Evolutionary conservation across 2,888 invertebrate species (phyloP), one percentile per base, ranked within the genome.

Genomic region (Hofmannophila pseudospretella): DNA sequence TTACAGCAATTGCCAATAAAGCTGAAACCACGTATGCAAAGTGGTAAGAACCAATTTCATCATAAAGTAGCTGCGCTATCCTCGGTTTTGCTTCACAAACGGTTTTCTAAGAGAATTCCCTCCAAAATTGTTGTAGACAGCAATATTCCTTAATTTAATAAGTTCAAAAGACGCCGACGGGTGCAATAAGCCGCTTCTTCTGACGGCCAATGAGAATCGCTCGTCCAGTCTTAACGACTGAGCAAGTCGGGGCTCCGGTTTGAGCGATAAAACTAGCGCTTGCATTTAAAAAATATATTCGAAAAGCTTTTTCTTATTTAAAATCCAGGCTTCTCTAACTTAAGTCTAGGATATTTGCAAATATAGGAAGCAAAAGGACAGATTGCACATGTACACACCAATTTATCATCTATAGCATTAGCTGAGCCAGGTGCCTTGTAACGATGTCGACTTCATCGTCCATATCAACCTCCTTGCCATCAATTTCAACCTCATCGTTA

Each of bases 121-220:
- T 35, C 45, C 58, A 43, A 71, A 71, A 78, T 70, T 66, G 60
- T 67, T 45, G 49, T 51, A 58, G 66, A 68, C 69, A 74, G 78
- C 73, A 78, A 75, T 77, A 78, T 73, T 54, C 55, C 59, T 59
- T 79, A 78, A 79, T 79, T 77, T 76, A 70, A 77, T 79, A 70
- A 79, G 72, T 69, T 72, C 57, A 49, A 54, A 62, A 67, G 61
- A 61, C 42, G 58, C 46, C 51, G 62, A 49, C 46, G 45, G 44
- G 46, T 60, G 72, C 78, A 79, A 77, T 79, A 79, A 75, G 67
- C 60, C 51, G 42, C 32, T 39, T 34, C 22, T 14, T 39, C 40
- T 38, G 37, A 25, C 26, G 30, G 42, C 42, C 45, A 39, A 44
- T 39, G 42, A 39, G 39, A 42, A 34, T 23, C 33, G 37, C 33